Evolutionary conservation across 2,797 vertebrate species (phyloP).

Genomic region (Semotilus atromaculatus): DNA sequence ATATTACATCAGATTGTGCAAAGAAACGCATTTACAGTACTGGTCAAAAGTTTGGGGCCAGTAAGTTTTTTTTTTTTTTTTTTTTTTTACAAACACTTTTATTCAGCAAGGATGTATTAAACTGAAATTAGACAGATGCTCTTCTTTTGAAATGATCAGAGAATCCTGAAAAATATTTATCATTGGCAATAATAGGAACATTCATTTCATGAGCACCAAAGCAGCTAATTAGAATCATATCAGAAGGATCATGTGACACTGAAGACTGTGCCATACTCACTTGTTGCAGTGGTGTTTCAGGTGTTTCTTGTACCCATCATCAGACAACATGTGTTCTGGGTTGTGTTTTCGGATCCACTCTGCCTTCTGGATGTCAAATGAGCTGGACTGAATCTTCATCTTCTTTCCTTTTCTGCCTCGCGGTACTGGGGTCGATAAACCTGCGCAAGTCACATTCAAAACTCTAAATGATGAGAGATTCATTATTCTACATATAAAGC

Average conservation of each 20-base stretch:
- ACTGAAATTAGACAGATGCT: not conserved
- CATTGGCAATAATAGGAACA: not conserved
- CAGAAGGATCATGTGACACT: not conserved
- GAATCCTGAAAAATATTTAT: not conserved
- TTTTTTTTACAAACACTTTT: not conserved
- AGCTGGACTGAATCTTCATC: slow-evolving; percentile 95
- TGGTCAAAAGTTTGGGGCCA: not conserved
- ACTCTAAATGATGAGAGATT: not conserved
- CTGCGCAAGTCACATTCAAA: slow-evolving; percentile 67
- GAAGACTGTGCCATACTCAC: slow-evolving; percentile 68
- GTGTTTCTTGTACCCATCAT: slow-evolving; percentile 99
- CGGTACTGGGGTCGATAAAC: slow-evolving; percentile 96
- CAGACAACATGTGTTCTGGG: slow-evolving; percentile 96
- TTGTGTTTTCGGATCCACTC: slow-evolving; percentile 99
- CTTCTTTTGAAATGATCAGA: not conserved
- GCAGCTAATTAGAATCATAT: not conserved
- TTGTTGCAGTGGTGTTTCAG: slow-evolving; percentile 99
- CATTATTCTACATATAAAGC: not conserved
- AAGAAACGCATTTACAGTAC: not conserved
- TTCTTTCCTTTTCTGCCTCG: slow-evolving; percentile 97
- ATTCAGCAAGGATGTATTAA: not conserved
- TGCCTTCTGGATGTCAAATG: slow-evolving; percentile 98
- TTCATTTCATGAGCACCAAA: not conserved
- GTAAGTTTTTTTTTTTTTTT: no score
- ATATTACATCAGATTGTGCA: not conserved